These are phyloP conservation scores for Luperina nickerlii DNA, from an alignment of 2,888 invertebrate genomes.

Conservation along the genomic window DNA sequence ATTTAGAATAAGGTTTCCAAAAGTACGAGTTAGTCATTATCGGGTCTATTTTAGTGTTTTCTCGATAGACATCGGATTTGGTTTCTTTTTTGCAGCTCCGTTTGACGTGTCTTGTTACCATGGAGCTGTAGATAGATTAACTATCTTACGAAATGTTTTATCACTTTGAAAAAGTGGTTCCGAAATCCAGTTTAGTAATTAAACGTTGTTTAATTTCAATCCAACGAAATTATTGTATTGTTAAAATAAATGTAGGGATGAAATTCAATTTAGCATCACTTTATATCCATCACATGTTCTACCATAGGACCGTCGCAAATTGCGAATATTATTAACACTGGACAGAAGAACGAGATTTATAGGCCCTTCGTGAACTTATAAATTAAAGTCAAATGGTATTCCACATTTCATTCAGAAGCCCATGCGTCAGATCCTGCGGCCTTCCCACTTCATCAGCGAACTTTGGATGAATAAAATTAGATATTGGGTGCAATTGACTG, in stretches of 20 bases:
- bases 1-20: slow-evolving; percentile 42
- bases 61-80: background rate
- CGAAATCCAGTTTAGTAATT: background rate
- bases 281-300: background rate
- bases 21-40: slow-evolving; percentile 50
- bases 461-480: slow-evolving; percentile 61
- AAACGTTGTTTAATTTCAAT: background rate
- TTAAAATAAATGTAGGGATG: background rate
- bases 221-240: background rate
- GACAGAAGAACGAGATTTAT: slow-evolving; percentile 44
- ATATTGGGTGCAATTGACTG: slow-evolving; percentile 67
- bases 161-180: background rate
- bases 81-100: slow-evolving; percentile 5
- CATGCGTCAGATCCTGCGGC: slow-evolving; percentile 50
- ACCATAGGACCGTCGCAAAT: background rate
- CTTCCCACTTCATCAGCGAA: slow-evolving; percentile 52
- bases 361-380: slow-evolving; percentile 45
- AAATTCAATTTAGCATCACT: slow-evolving; percentile 1
- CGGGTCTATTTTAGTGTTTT: slow-evolving; percentile 31
- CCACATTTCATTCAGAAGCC: slow-evolving; percentile 46
- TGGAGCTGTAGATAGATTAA: background rate
- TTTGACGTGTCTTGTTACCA: background rate
- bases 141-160: background rate
- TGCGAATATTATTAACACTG: slow-evolving; percentile 14
- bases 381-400: slow-evolving; percentile 54